Evolutionary conservation across 2,888 invertebrate genomes (phyloP).

Genomic region (Limulus polyphemus): DNA sequence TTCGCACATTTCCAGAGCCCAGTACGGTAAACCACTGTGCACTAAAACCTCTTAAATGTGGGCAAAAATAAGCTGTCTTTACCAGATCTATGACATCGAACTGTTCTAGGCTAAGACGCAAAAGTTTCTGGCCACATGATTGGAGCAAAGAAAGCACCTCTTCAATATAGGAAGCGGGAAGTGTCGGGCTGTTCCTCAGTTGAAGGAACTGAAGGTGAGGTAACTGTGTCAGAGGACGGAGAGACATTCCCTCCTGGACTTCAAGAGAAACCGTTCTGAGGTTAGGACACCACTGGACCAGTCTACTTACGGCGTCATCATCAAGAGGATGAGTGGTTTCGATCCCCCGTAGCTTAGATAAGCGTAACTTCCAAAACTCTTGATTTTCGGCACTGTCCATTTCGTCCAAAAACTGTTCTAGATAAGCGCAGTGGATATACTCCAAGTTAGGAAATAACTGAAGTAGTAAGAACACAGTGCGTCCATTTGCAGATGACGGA

Average conservation of each 20-base stretch:
- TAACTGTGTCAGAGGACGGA: constrained; percentile 17
- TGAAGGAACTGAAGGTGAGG: constrained; percentile 14
- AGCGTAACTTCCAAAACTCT: constrained; percentile 13
- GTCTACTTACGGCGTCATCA: constrained; percentile 14
- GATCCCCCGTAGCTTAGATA: constrained; percentile 15
- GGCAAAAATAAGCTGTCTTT: constrained; percentile 23
- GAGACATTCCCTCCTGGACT: constrained; percentile 25
- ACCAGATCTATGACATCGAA: constrained; percentile 26
- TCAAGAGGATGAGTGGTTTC: constrained; percentile 23
- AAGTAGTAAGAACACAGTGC: constrained; percentile 20
- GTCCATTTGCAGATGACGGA: constrained; percentile 24
- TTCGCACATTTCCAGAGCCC: constrained; percentile 9
- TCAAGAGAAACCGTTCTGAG: constrained; percentile 23
- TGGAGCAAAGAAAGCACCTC: constrained; percentile 25
- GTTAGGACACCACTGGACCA: constrained; percentile 25
- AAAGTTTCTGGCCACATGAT: constrained; percentile 20
- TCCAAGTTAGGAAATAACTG: constrained; percentile 21
- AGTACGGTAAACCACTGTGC: constrained; percentile 27
- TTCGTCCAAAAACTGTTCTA: constrained; percentile 23
- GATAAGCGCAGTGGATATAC: constrained; percentile 22
- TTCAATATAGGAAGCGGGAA: constrained; percentile 21
- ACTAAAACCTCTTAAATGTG: constrained; percentile 24
- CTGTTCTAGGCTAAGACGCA: constrained; percentile 22
- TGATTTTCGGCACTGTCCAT: constrained; percentile 7
- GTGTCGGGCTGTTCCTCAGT: constrained; percentile 24